Percentiles rank a stretch among this genome's conserved stretches.
Evolutionary conservation across 2,888 invertebrate species (phyloP).

Genomic region (Hoplodrina blanda): DNA sequence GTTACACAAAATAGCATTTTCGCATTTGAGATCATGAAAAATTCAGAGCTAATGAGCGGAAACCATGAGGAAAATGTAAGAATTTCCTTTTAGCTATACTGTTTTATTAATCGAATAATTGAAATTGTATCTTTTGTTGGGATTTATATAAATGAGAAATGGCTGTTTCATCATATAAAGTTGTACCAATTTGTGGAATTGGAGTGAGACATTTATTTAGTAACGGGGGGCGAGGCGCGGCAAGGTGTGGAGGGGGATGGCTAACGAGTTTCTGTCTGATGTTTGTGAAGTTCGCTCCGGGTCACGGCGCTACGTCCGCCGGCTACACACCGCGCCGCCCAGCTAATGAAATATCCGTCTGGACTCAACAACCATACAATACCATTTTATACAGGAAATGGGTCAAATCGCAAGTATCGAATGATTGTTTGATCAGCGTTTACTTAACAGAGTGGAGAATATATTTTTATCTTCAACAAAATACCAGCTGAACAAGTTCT

Average conservation of each 20-base stretch:
- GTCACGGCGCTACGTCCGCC: conserved; percentile 67
- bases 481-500: conserved; percentile 15
- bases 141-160: conserved; percentile 56
- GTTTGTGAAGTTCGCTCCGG: conserved; percentile 75
- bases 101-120: conserved; percentile 53
- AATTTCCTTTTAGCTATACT: conserved; percentile 40
- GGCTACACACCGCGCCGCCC: conserved; percentile 50
- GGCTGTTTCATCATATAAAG: conserved; percentile 57
- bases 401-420: conserved; percentile 47
- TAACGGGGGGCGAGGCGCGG: conserved; percentile 48
- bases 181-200: conserved; percentile 65
- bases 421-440: conserved; percentile 50
- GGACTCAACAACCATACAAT: conserved; percentile 56
- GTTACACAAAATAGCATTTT: conserved; percentile 17
- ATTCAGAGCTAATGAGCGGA: conserved; percentile 48
- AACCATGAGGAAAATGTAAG: conserved; percentile 38
- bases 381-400: conserved; percentile 50
- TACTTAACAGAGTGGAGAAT: conserved; percentile 28
- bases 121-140: conserved; percentile 47
- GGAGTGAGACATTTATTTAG: conserved; percentile 72
- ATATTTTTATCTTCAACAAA: conserved; percentile 19
- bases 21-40: conserved; percentile 43
- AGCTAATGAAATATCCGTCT: conserved; percentile 68
- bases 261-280: conserved; percentile 78
- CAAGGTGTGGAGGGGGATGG: conserved; percentile 65